A percentile compares a stretch with the other conserved stretches of the same genome.
Conservation (phyloP, 2,888 invertebrate species). For the Chymomyza amoena region DNA sequence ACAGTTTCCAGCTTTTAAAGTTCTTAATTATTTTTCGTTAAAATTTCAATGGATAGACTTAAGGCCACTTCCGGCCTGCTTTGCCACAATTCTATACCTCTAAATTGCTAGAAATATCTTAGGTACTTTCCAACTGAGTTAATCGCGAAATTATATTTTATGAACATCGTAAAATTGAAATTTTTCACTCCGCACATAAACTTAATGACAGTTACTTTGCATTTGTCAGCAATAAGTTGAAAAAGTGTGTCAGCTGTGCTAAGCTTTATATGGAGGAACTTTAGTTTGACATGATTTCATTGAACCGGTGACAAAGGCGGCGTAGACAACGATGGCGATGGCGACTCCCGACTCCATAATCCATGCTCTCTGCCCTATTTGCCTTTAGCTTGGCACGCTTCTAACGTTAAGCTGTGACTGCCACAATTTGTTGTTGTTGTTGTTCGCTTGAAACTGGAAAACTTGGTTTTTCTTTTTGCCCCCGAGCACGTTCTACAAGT, state of each 20-base stretch:
- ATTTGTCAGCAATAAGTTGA: slow-evolving; percentile 41
- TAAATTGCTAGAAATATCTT: too few relatives aligned
- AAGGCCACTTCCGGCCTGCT: too few relatives aligned
- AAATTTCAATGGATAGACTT: too few relatives aligned
- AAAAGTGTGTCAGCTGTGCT: slow-evolving; percentile 51
- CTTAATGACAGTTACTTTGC: neutral
- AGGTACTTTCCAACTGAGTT: too few relatives aligned
- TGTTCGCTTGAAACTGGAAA: neutral
- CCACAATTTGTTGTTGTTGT: neutral
- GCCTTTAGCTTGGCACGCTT: slow-evolving; percentile 11
- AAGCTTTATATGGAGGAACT: slow-evolving; percentile 21
- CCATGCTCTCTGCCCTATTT: slow-evolving; percentile 14
- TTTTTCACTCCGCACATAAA: neutral
- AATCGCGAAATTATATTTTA: neutral
- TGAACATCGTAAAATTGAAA: neutral
- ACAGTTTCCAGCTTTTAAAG: too few relatives aligned
- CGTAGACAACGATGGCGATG: neutral
- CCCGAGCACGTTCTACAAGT: slow-evolving; percentile 51
- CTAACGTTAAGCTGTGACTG: neutral
- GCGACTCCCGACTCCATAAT: slow-evolving; percentile 21
- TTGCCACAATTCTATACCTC: too few relatives aligned
- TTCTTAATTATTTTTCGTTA: too few relatives aligned
- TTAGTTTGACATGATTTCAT: slow-evolving; percentile 35
- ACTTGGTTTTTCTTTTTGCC: neutral
- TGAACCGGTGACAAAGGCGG: neutral